Evolutionary conservation across 2,888 invertebrate genomes (phyloP).

Genomic region (Patella depressa): DNA sequence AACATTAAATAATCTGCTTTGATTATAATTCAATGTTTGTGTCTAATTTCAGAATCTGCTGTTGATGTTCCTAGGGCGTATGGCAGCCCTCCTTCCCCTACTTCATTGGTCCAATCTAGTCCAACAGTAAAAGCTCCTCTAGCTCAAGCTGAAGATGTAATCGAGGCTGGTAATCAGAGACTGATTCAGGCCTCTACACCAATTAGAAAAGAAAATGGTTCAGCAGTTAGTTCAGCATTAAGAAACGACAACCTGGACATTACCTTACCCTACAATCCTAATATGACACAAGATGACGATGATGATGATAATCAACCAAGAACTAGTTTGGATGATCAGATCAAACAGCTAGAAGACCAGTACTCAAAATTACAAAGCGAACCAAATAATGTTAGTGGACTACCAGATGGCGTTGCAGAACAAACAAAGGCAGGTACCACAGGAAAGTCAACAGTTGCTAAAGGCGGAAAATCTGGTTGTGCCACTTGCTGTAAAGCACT

Average conservation of each 20-base stretch:
- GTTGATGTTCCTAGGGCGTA: slow-evolving; percentile 42
- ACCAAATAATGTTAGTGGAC: slow-evolving; percentile 43
- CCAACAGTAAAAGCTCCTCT: slow-evolving; percentile 48
- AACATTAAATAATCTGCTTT: no score
- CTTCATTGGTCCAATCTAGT: slow-evolving; percentile 35
- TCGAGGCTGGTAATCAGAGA: slow-evolving; percentile 16
- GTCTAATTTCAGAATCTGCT: slow-evolving; percentile 46
- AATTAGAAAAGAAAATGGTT: background rate
- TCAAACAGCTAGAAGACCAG: slow-evolving; percentile 55
- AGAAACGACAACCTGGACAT: slow-evolving; percentile 30
- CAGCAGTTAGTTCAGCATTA: slow-evolving; percentile 1
- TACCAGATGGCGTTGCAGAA: slow-evolving; percentile 1
- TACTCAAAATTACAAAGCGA: slow-evolving; percentile 44
- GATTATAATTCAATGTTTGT: no score
- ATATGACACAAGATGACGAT: slow-evolving; percentile 42
- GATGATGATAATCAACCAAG: slow-evolving; percentile 42
- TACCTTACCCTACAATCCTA: slow-evolving; percentile 46
- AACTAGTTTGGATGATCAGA: slow-evolving; percentile 58
- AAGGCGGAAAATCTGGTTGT: background rate
- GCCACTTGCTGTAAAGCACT: slow-evolving; percentile 46
- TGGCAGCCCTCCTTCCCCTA: slow-evolving; percentile 20
- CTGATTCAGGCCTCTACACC: background rate
- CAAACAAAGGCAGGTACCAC: slow-evolving; percentile 23
- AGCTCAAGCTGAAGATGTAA: slow-evolving; percentile 31
- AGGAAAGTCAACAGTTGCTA: slow-evolving; percentile 22